Conservation (phyloP, 2,113 vertebrate genomes). For the Polypterus senegalus region DNA sequence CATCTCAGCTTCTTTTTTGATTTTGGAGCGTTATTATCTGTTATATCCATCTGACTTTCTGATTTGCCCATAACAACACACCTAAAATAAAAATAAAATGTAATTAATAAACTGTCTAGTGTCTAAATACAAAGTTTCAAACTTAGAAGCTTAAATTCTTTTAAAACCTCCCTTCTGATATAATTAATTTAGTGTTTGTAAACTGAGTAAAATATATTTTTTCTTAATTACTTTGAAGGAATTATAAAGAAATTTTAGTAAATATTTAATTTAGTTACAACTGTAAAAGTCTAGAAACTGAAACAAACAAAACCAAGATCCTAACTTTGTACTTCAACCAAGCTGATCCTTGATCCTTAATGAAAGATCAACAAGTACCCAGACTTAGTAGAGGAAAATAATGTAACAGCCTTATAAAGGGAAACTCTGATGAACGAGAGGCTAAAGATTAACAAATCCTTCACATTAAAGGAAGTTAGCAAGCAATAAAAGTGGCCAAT, state of each 20-base stretch:
- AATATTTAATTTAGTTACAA: too few species aligned
- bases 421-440: constrained; percentile 26
- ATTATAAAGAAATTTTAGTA: too few species aligned
- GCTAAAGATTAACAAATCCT: constrained; percentile 23
- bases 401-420: constrained; percentile 23
- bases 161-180: too few species aligned
- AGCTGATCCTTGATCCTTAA: constrained; percentile 50
- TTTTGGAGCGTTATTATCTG: constrained; percentile 73
- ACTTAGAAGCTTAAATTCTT: too few species aligned
- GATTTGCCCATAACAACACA: constrained; percentile 70
- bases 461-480: not conserved
- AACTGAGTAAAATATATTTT: too few species aligned
- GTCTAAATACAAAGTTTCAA: too few species aligned
- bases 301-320: too few species aligned
- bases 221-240: too few species aligned
- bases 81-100: constrained; percentile 31
- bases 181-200: too few species aligned
- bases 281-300: too few species aligned
- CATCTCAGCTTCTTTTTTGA: constrained; percentile 66
- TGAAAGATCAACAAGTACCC: constrained; percentile 26
- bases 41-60: constrained; percentile 82
- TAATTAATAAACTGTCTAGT: too few species aligned
- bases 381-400: constrained; percentile 26
- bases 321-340: constrained; percentile 11
- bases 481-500: too few species aligned